These are phyloP conservation scores for Brachynemurus nebulosus DNA, from an alignment of 2,888 invertebrate species.

Conservation along the genomic window DNA sequence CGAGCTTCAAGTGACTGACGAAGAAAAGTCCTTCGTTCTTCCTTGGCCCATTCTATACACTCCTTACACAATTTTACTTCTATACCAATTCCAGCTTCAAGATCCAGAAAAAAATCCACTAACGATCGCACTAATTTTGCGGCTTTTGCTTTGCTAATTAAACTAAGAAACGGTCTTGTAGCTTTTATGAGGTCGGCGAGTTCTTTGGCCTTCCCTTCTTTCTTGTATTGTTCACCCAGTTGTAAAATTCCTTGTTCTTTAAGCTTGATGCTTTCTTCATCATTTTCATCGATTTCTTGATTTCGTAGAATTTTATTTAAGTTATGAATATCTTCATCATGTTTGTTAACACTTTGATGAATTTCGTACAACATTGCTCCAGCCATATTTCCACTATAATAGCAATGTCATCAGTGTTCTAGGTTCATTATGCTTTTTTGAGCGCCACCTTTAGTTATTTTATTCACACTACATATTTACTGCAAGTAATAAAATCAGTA, in stretches of 20 bases:
- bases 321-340: slow-evolving; percentile 59
- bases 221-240: slow-evolving; percentile 81
- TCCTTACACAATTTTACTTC: slow-evolving; percentile 90
- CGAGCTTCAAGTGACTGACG: slow-evolving; percentile 92
- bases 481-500: no score
- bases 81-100: slow-evolving; percentile 92
- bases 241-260: slow-evolving; percentile 92
- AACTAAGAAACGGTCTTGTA: slow-evolving; percentile 85
- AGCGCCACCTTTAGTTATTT: no score
- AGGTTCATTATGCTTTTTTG: no score
- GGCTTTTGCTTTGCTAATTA: slow-evolving; percentile 97
- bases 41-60: slow-evolving; percentile 99
- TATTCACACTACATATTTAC: no score
- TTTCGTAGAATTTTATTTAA: slow-evolving; percentile 66
- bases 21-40: slow-evolving; percentile 92
- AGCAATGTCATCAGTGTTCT: slow-evolving; percentile 32
- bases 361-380: slow-evolving; percentile 83
- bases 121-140: slow-evolving; percentile 93
- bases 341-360: slow-evolving; percentile 60
- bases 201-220: slow-evolving; percentile 86
- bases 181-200: slow-evolving; percentile 85
- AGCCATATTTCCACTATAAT: slow-evolving; percentile 51
- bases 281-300: slow-evolving; percentile 61
- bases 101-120: slow-evolving; percentile 93
- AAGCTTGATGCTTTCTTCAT: slow-evolving; percentile 80